phyloP scores from a whole-genome alignment of 2,113 vertebrate genomes.

The Poeciliopsis retropinna region DNA sequence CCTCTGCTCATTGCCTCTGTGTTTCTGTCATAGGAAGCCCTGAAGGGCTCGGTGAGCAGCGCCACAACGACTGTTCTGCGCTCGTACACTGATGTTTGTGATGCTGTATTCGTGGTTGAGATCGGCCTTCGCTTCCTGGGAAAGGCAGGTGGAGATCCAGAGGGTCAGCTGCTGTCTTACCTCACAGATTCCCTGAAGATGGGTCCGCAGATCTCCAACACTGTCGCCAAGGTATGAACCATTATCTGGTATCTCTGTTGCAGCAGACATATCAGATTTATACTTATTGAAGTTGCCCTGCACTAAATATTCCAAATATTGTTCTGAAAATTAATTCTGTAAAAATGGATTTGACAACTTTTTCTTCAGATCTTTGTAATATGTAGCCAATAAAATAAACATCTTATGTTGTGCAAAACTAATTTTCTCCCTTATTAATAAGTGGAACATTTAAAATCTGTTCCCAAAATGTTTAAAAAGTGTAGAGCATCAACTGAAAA shows the following conservation, averaged over 20 bases:
- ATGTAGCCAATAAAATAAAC: background rate
- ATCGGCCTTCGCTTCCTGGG: slow-evolving; percentile 76
- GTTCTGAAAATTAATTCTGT: background rate
- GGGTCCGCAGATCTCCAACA: slow-evolving; percentile 67
- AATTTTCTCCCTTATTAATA: too few relatives aligned
- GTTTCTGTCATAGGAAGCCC: slow-evolving; percentile 51
- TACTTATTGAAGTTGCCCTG: background rate
- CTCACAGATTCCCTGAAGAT: slow-evolving; percentile 73
- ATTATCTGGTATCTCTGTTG: background rate
- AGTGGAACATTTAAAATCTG: too few relatives aligned
- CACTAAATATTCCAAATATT: background rate
- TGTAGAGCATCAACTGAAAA: background rate
- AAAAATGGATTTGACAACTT: background rate
- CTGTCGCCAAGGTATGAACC: slow-evolving; percentile 72
- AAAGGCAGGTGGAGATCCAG: slow-evolving; percentile 64
- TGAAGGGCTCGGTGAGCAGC: slow-evolving; percentile 67
- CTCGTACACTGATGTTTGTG: slow-evolving; percentile 76
- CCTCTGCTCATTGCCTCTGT: slow-evolving; percentile 10
- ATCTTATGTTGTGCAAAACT: background rate
- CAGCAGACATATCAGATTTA: background rate
- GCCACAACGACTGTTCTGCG: slow-evolving; percentile 65
- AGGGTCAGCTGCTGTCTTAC: slow-evolving; percentile 56
- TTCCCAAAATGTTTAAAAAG: too few relatives aligned
- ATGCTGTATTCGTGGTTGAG: slow-evolving; percentile 67
- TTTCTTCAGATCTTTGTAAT: background rate